Conservation (phyloP, 1,140 invertebrate species). For the silkworm (Bombyx mori) region DNA sequence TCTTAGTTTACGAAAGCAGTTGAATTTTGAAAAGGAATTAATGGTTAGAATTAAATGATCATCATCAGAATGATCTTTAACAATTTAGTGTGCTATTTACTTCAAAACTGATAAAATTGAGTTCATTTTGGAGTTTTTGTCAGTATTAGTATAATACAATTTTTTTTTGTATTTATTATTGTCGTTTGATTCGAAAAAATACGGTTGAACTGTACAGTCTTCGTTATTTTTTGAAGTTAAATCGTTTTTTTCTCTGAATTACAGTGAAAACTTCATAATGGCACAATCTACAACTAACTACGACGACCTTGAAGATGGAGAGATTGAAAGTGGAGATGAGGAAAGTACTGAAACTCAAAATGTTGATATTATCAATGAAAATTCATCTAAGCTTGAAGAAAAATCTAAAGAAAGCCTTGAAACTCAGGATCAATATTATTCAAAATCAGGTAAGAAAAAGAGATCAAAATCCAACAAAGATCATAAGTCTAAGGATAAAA, state of each 20-base stretch:
- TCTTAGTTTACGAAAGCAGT: too few relatives aligned
- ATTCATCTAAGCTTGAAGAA: constrained; percentile 20
- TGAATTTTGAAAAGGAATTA: too few relatives aligned
- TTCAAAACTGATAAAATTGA: too few relatives aligned
- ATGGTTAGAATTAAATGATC: too few relatives aligned
- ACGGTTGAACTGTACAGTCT: too few relatives aligned
- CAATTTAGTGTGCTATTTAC: too few relatives aligned
- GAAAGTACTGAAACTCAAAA: constrained; percentile 43
- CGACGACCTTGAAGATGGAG: constrained; percentile 74
- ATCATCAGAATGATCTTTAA: too few relatives aligned
- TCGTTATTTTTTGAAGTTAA: too few relatives aligned
- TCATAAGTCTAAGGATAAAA: constrained; percentile 56
- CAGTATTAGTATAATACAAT: too few relatives aligned
- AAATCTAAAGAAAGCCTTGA: constrained; percentile 35
- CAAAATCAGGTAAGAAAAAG: constrained; percentile 66
- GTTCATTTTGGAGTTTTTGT: too few relatives aligned
- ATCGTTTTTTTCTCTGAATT: constrained; percentile 34
- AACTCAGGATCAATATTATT: constrained; percentile 41
- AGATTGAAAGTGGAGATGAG: constrained; percentile 74
- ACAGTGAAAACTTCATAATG: constrained; percentile 55
- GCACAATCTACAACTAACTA: constrained; percentile 38
- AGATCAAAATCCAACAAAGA: constrained; percentile 61
- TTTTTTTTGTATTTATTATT: too few relatives aligned
- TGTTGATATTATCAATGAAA: constrained; percentile 40
- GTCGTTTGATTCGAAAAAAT: too few relatives aligned